Evolutionary conservation across 2,797 vertebrate genomes (phyloP), one percentile per base, ranked within the genome.

Genomic region (Arnoldichthys spilopterus): DNA sequence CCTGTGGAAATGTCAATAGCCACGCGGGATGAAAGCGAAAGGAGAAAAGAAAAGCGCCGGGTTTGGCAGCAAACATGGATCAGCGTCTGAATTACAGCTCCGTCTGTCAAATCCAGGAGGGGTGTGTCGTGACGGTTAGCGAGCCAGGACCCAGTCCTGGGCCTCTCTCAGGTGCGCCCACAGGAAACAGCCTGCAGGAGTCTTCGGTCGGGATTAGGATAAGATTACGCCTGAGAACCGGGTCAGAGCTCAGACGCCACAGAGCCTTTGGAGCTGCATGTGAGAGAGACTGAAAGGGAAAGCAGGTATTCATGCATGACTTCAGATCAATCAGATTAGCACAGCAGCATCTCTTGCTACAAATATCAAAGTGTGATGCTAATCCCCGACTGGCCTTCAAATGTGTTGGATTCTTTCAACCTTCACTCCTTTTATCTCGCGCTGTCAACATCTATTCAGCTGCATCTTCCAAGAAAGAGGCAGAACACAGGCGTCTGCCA

Each of bases 181-280:
- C n/a, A 16, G 56, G 66, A 72, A 64, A 77, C 37, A 12, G 56
- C 20, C 54, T 34, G 70, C 62, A 30, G 40, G 67, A 72, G 71
- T 43, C 64, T 67, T 74, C 66, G 15, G 63, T 58, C 34, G 43
- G 66, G 73, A 58, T 28, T 51, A 22, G 37, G 68, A 76, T 81
- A 71, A 30, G 37, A 47, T 81, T 76, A 43, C 73, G 47, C 51
- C 67, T 77, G 67, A 56, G 64, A 78, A 66, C 66, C 26, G 37
- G 66, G 66, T 71, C 74, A 28, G 66, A 51, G 34, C 53, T 75
- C 70, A 71, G 68, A 74, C 74, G 49, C 47, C 70, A 22, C 9
- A 67, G 47, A 66, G 40, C 28, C 8, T 0, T 16, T 43, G 9
- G 58, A 26, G 30, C 51, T 54, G 34, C 7, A 30, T 34, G 61